phyloP scores from a whole-genome alignment of 2,888 invertebrate species.

The Mythimna lalbum region DNA sequence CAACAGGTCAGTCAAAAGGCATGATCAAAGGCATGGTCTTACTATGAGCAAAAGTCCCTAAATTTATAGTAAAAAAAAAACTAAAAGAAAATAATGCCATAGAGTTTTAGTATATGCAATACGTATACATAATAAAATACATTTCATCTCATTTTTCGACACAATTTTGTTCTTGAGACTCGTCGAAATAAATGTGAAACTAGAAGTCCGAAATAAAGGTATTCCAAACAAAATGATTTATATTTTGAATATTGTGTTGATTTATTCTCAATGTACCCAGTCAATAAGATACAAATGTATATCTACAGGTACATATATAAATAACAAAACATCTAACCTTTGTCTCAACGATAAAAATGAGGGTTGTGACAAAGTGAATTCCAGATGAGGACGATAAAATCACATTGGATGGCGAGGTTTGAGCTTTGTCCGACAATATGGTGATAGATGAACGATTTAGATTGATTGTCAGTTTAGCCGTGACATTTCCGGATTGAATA shows the following conservation, averaged over 20 bases:
- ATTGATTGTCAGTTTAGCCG: conserved; percentile 18
- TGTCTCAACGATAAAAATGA: conserved; percentile 19
- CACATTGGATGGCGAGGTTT: conserved; percentile 11
- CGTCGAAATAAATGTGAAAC: background rate
- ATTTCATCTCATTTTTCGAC: too few relatives aligned
- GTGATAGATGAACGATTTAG: conserved; percentile 18
- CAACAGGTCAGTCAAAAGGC: too few relatives aligned
- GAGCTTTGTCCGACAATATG: background rate
- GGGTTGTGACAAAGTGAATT: conserved; percentile 15
- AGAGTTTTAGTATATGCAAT: background rate
- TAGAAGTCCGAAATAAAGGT: background rate
- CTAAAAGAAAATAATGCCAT: too few relatives aligned
- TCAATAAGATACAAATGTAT: background rate
- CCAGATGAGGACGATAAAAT: conserved; percentile 15
- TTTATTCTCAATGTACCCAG: background rate
- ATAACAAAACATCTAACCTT: conserved; percentile 9
- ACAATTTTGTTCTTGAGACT: too few relatives aligned
- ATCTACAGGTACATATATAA: background rate
- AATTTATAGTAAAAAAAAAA: too few relatives aligned
- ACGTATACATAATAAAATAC: too few relatives aligned
- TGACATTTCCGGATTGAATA: background rate
- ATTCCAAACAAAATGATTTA: background rate
- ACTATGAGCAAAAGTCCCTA: too few relatives aligned
- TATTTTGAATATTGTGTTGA: background rate
- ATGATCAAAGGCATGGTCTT: too few relatives aligned